A percentile compares a stretch with the other conserved stretches of the same genome.
Evolutionary conservation across 2,888 invertebrate species (phyloP).

Genomic region (Cyrtodaria siliqua): DNA sequence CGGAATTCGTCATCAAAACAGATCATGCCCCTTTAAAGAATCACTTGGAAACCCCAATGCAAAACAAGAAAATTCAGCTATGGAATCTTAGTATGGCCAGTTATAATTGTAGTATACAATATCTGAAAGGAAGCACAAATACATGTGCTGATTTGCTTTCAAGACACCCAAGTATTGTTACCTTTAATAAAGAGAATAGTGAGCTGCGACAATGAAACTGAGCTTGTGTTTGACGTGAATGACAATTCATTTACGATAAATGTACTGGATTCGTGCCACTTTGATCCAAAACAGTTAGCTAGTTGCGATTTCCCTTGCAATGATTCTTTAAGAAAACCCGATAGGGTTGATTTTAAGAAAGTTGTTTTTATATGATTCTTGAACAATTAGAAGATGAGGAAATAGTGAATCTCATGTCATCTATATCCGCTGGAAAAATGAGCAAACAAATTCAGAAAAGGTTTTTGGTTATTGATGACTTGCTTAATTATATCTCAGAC

Average conservation of each 20-base stretch:
- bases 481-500: conserved; percentile 51
- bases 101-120: conserved; percentile 43
- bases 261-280: conserved; percentile 37
- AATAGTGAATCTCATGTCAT: too few relatives aligned
- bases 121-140: conserved; percentile 32
- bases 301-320: conserved; percentile 1
- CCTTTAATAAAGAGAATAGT: too few relatives aligned
- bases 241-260: conserved; percentile 38
- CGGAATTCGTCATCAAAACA: conserved; percentile 28
- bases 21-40: conserved; percentile 2
- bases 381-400: too few relatives aligned
- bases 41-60: too few relatives aligned
- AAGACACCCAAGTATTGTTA: too few relatives aligned
- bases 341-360: conserved; percentile 18
- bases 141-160: conserved; percentile 26
- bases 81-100: conserved; percentile 20
- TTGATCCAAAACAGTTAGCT: conserved; percentile 43
- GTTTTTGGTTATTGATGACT: conserved; percentile 30
- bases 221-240: conserved; percentile 34
- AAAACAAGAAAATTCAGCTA: conserved; percentile 40
- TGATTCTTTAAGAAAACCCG: conserved; percentile 6
- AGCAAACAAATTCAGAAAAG: conserved; percentile 16
- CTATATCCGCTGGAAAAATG: too few relatives aligned
- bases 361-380: too few relatives aligned
- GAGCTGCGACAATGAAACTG: not conserved